Evolutionary conservation across 1,140 invertebrate genomes (phyloP).

Genomic region (Ceratosolen fusciceps): DNA sequence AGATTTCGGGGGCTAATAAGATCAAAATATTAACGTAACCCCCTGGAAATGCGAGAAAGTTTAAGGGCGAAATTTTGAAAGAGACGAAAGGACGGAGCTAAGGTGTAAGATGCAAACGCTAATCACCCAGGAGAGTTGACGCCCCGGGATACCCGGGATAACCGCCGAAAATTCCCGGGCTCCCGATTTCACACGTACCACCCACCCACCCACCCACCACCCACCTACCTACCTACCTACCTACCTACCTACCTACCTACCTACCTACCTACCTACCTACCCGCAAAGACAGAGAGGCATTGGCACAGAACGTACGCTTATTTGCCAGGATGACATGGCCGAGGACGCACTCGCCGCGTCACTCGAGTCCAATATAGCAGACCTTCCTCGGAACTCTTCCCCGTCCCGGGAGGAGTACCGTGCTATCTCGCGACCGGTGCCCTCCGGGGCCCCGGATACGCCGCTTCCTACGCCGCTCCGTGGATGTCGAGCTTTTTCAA

Average conservation of each 20-base stretch:
- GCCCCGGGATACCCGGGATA: background rate
- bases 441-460: conserved; percentile 49
- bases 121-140: background rate
- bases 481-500: too few species aligned
- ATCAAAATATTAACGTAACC: background rate
- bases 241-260: too few species aligned
- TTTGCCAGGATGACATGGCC: background rate
- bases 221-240: too few species aligned
- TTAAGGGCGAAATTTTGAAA: background rate
- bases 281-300: too few species aligned
- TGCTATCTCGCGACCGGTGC: background rate
- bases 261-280: too few species aligned
- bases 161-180: background rate
- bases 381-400: conserved; percentile 28
- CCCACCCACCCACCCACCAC: background rate
- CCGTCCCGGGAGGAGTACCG: too few species aligned
- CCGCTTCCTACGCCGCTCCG: conserved; percentile 53
- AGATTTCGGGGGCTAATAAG: background rate
- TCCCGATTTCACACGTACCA: background rate
- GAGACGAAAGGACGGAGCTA: background rate
- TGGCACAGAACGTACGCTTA: too few species aligned
- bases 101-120: background rate
- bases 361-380: conserved; percentile 36
- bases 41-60: too few species aligned
- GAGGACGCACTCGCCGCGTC: conserved; percentile 52